Evolutionary conservation across 2,888 invertebrate species (phyloP), one percentile per base, ranked within the genome.

Genomic region (Conchocele bisecta): DNA sequence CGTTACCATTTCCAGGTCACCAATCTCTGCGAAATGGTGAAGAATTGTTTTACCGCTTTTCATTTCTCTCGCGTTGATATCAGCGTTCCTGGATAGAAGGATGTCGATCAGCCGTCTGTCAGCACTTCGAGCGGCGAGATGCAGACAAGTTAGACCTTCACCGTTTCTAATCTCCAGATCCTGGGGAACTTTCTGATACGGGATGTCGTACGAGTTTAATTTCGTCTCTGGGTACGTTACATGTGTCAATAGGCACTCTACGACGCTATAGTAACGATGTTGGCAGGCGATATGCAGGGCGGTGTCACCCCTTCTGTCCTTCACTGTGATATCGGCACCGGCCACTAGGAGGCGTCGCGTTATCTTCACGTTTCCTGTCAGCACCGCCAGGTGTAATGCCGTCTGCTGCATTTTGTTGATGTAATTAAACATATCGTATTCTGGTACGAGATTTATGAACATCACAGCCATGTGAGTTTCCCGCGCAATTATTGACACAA

Each of bases 371-470:
- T 96, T 95, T 7, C 94, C 93, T 42, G 95, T 95, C 79, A 96
- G 92, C 1, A 96, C 96, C 0, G 97, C 96, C 74, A 97, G 92
- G 92, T 98, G 97, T n/a, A 98, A 91, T 0, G 97, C 94, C 2
- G 97, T 95, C 91, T 93, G 89, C n/a, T 94, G 94, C 61, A 94
- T 93, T 91, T 96, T 95, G 91, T 98, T 98, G 56, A 94, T 93
- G 39, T 96, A 94, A 89, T 97, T 95, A 44, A 97, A 92, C 71
- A 95, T 93, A 53, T 94, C 93, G 57, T 95, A 94, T 91, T 95
- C 94, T 33, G 96, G 96, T 70, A 95, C 95, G 89, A 67, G 33
- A 28, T 60, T 48, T 46, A 67, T 54, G 54, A 67, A 15, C 54
- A 54, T 46, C 3, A 51, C 3, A 1, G 60, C 67, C 1, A 60